A percentile compares a stretch with the other conserved stretches of the same genome.
Conservation (phyloP, 2,888 invertebrate genomes). For the Thymelicus acteon region DNA sequence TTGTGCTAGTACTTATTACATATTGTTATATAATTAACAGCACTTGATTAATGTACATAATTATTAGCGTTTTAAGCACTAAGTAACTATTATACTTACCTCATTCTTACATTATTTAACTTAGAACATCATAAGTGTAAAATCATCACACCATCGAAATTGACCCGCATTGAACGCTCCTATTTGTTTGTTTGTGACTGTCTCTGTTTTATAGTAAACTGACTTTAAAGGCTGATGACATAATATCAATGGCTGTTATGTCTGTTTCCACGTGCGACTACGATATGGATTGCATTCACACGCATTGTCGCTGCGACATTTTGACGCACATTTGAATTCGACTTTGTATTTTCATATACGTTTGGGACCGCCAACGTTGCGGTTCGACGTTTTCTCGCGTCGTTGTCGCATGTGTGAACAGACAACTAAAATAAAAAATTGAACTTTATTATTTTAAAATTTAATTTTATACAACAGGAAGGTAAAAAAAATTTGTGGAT, state of each 20-base stretch:
- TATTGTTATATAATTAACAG: conserved; percentile 24
- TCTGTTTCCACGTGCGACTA: no score
- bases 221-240: conserved; percentile 26
- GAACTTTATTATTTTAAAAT: no score
- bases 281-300: no score
- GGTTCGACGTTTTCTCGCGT: no score
- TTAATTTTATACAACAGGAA: no score
- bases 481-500: neutral
- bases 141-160: conserved; percentile 83
- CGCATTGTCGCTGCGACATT: no score
- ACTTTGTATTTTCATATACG: no score
- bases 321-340: no score
- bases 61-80: conserved; percentile 30
- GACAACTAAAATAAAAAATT: no score
- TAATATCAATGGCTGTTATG: neutral
- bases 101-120: conserved; percentile 31
- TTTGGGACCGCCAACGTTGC: no score
- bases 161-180: conserved; percentile 69
- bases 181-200: conserved; percentile 51
- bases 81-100: conserved; percentile 38
- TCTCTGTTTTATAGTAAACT: conserved; percentile 51
- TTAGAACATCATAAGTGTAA: conserved; percentile 49
- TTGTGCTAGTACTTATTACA: neutral
- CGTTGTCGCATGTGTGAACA: no score
- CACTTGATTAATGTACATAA: conserved; percentile 38